Evolutionary conservation across 1,140 invertebrate genomes (phyloP), one percentile per base, ranked within the genome.

Genomic region (Leptoteleia sp.): DNA sequence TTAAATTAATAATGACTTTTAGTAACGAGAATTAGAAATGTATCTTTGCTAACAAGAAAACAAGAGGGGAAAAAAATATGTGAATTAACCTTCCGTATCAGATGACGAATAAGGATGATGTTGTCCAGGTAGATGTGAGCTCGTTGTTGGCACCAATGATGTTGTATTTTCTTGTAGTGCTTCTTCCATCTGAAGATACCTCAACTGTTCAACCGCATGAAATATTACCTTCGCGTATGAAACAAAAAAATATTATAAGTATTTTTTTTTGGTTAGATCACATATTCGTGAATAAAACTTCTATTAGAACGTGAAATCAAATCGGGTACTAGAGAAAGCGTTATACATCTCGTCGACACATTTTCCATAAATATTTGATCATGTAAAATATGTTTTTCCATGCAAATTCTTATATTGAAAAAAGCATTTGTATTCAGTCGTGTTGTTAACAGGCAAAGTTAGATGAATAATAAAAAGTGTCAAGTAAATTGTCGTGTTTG

Each of bases 141-240:
- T 79, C 11, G 83, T 84, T 31, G 81, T 65, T 6, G 83, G 76
- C 55, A 71, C 31, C 13, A 54, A 47, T 52, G 70, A 68, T 31
- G 76, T 73, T 9, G 50, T 65, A 33, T 76, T 62, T 47, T 79
- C 71, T 16, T 43, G 48, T 5, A 31, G 50, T 7, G 19, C 15
- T 59, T 86, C 80, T 40, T 85, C 81, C 0, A 50, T 33, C 76
- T 81, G 81, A 0, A 83, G 48, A 22, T 48, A 42, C 42, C 84
- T 87, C 27, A 87, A 17, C 57, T 88, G 86, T 5, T 87, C 85
- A 5, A 87, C 87, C 1, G 84, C 78, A 45, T 88, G 82, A 65
- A 87, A 88, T 59, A 87, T 88, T 9, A 88, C 87, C 87, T 88
- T 59, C 37, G 13, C 12, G 27, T 3, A 17, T 27, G n/a, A 15